Percentiles rank a stretch among this genome's conserved stretches.
Conservation (phyloP, 2,888 invertebrate genomes). For the Coelopa pilipes region DNA sequence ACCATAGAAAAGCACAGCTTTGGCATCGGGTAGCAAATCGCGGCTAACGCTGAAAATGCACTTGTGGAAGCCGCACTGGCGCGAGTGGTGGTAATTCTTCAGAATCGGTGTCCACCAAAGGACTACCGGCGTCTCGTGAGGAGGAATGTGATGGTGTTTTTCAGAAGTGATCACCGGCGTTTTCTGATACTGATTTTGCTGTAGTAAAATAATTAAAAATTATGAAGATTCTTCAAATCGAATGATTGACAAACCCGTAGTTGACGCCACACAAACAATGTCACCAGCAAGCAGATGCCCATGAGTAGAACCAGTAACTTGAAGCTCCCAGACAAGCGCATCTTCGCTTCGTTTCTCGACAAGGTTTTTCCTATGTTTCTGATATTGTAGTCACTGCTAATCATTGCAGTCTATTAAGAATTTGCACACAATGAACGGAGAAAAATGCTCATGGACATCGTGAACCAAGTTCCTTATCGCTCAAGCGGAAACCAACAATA, state of each 20-base stretch:
- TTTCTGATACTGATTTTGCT: not conserved
- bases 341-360: not conserved
- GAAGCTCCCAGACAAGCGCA: conserved; percentile 19
- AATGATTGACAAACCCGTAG: conserved; percentile 5
- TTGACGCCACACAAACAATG: conserved; percentile 20
- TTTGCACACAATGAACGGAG: not conserved
- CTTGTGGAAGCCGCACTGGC: conserved; percentile 49
- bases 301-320: conserved; percentile 23
- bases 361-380: not conserved
- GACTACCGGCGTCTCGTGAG: conserved; percentile 38
- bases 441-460: too few species aligned
- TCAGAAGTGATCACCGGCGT: not conserved
- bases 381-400: not conserved
- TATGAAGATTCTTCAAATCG: not conserved
- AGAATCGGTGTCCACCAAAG: conserved; percentile 51
- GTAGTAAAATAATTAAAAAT: not conserved
- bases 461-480: not conserved
- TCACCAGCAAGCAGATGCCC: conserved; percentile 6
- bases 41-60: conserved; percentile 51
- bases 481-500: not conserved
- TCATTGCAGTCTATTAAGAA: not conserved
- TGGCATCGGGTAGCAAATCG: conserved; percentile 41
- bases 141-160: too few species aligned
- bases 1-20: conserved; percentile 79
- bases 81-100: conserved; percentile 43